Evolutionary conservation across 2,113 vertebrate genomes (phyloP).

Genomic region (Phalacrocorax brasilianus): DNA sequence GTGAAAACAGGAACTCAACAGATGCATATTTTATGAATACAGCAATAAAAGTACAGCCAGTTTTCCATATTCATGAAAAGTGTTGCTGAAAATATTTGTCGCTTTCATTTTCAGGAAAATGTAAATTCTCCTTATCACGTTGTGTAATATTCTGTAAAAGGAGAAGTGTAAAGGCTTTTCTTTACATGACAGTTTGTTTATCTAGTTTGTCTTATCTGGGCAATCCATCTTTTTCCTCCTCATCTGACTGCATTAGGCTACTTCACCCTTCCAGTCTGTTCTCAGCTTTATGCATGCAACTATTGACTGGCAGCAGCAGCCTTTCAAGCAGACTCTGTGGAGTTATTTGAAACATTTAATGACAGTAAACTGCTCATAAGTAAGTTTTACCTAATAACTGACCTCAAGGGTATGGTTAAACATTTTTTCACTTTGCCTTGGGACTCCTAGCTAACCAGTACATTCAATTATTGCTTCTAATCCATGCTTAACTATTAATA

Average conservation of each 20-base stretch:
- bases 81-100: conserved; percentile 40
- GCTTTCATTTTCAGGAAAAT: conserved; percentile 33
- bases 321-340: background rate
- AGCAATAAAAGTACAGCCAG: conserved; percentile 50
- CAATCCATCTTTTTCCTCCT: background rate
- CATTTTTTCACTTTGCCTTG: background rate
- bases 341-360: conserved; percentile 18
- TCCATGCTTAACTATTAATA: background rate
- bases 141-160: background rate
- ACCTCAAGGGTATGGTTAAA: background rate
- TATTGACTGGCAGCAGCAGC: background rate
- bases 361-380: conserved; percentile 26
- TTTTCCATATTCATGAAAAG: conserved; percentile 67
- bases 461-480: conserved; percentile 30
- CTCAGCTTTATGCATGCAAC: background rate
- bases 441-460: background rate
- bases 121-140: background rate
- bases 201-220: background rate
- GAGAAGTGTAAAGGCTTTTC: background rate
- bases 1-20: conserved; percentile 38
- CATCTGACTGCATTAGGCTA: background rate
- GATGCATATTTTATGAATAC: conserved; percentile 58
- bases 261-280: background rate
- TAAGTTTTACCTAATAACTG: conserved; percentile 30
- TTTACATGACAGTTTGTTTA: background rate